Percentiles rank a stretch among this genome's conserved stretches.
Evolutionary conservation across 2,113 vertebrate species (phyloP).

Genomic region (Stigmatopora nigra): DNA sequence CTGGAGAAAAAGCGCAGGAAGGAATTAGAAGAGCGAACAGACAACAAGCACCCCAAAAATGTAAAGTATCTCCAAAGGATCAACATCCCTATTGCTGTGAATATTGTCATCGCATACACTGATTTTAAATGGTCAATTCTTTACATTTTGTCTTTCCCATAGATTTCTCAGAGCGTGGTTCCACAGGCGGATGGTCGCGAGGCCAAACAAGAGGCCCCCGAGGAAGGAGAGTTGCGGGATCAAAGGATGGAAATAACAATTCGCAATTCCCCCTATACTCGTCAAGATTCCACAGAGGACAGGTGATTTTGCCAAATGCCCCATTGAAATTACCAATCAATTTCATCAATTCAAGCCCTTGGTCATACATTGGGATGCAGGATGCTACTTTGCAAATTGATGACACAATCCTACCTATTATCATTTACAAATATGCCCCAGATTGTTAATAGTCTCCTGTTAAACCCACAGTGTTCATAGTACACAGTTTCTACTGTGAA

Average conservation of each 20-base stretch:
- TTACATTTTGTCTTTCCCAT: constrained; percentile 8
- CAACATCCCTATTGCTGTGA: background rate
- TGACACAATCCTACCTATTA: too few species aligned
- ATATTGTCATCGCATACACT: background rate
- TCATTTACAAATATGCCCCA: too few species aligned
- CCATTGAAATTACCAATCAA: background rate
- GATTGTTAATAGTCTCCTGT: too few species aligned
- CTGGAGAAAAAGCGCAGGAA: constrained; percentile 94
- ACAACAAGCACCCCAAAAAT: constrained; percentile 85
- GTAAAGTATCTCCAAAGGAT: constrained; percentile 66
- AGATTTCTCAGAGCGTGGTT: constrained; percentile 51
- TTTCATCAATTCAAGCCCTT: too few species aligned
- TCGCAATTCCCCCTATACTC: constrained; percentile 87
- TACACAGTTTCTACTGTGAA: too few species aligned
- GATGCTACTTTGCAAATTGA: too few species aligned
- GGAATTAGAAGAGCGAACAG: constrained; percentile 90
- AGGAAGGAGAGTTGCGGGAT: constrained; percentile 97
- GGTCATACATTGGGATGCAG: too few species aligned
- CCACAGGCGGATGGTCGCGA: constrained; percentile 94
- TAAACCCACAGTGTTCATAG: too few species aligned
- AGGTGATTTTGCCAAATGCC: constrained; percentile 61
- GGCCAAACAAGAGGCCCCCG: constrained; percentile 92
- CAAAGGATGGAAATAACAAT: constrained; percentile 98
- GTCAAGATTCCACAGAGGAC: constrained; percentile 92
- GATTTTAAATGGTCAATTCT: background rate